Evolutionary conservation across 2,113 vertebrate species (phyloP), one percentile per base, ranked within the genome.

Genomic region (Penelope pileata): DNA sequence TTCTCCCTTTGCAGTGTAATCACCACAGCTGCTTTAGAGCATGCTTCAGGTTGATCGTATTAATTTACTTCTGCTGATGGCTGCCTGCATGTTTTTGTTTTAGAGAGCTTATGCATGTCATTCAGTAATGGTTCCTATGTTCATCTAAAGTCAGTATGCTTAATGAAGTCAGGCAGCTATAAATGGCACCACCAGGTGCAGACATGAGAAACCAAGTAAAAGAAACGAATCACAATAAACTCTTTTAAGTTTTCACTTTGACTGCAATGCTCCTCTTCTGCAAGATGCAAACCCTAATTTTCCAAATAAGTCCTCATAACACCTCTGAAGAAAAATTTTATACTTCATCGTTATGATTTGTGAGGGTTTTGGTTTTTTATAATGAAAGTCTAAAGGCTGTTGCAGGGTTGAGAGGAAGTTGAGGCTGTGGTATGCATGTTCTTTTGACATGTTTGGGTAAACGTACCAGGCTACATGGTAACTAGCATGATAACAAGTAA

Each of bases 11-110:
- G 54, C 29, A 50, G 29, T 69, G 38, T 66, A 92, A 95, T 90
- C 67, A 95, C 16, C 82, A 63, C 86, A 96, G 84, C 87, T 95
- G 95, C 82, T 94, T 95, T 82, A 83, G 81, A 93, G 78, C 67
- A 18, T 72, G 76, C 86, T 94, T 93, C 83, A 93, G 91, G 86
- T 88, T 92, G 83, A 86, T 95, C 62, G 42, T 89, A 82, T 79
- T 70, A 83, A 76, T 91, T 85, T 90, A 73, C 70, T 89, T 95
- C 63, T 93, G 70, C 77, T 94, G 66, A 91, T 91, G 70, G 36
- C 24, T 92, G 83, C 53, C 58, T 82, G 58, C 59, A 29, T 63
- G 18, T 36, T 96, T 95, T 92, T 64, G 51, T 92, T 82, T 89
- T 69, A 79, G 84, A 81, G 93, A 91, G 78, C 74, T 92, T 93